phyloP scores from a whole-genome alignment of 2,888 invertebrate species.

The Dilophus febrilis region DNA sequence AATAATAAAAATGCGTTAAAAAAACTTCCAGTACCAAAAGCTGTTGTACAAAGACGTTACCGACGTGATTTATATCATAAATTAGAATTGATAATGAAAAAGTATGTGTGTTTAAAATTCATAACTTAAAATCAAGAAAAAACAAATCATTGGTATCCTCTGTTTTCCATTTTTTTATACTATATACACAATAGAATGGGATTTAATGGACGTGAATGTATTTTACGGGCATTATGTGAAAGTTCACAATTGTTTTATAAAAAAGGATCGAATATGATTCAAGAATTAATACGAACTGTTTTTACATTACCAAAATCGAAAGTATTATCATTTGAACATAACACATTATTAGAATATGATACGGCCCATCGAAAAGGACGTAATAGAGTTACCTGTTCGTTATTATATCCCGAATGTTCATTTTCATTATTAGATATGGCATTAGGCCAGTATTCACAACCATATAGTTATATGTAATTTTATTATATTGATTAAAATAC shows the following conservation, averaged over 20 bases:
- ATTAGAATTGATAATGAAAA: slow-evolving; percentile 47
- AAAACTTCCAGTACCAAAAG: slow-evolving; percentile 20
- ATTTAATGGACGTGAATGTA: slow-evolving; percentile 51
- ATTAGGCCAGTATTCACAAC: slow-evolving; percentile 34
- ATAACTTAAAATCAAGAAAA: not conserved
- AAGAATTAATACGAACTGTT: slow-evolving; percentile 50
- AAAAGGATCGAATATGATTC: slow-evolving; percentile 43
- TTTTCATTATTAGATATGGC: slow-evolving; percentile 56
- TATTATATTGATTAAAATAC: too few species aligned
- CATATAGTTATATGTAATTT: slow-evolving; percentile 4
- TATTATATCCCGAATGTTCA: slow-evolving; percentile 41
- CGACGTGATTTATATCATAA: slow-evolving; percentile 51
- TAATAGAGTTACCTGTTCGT: slow-evolving; percentile 33
- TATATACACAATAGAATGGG: slow-evolving; percentile 45
- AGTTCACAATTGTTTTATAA: slow-evolving; percentile 44
- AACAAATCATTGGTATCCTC: not conserved
- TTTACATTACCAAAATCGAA: slow-evolving; percentile 53
- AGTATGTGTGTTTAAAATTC: slow-evolving; percentile 40
- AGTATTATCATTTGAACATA: slow-evolving; percentile 43
- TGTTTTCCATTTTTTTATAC: not conserved
- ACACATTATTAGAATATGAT: slow-evolving; percentile 47
- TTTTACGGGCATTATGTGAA: slow-evolving; percentile 56
- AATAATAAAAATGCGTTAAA: slow-evolving; percentile 20
- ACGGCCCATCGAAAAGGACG: slow-evolving; percentile 36
- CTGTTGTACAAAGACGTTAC: slow-evolving; percentile 39